Percentiles rank a stretch among this genome's conserved stretches.
These are phyloP conservation scores for Cybosia mesomella DNA, from an alignment of 2,888 invertebrate genomes.

Conservation along the genomic window DNA sequence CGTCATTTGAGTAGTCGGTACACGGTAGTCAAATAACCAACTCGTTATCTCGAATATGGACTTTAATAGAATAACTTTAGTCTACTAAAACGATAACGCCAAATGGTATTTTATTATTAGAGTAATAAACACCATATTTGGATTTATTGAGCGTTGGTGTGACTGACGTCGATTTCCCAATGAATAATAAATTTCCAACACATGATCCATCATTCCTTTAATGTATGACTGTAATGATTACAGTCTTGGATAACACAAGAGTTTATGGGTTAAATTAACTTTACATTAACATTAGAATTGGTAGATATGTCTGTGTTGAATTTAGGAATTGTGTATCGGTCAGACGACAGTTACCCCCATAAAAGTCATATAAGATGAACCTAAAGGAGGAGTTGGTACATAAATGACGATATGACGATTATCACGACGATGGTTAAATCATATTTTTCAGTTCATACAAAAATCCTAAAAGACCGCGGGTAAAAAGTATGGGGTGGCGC, in stretches of 20 bases:
- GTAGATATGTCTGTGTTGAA: not conserved
- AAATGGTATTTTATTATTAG: constrained; percentile 26
- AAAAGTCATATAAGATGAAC: too few species aligned
- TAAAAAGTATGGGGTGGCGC: too few species aligned
- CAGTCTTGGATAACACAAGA: constrained; percentile 7
- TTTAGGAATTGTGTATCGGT: not conserved
- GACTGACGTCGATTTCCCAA: constrained; percentile 35
- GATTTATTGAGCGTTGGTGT: constrained; percentile 42
- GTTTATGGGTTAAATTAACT: constrained; percentile 5
- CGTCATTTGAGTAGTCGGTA: constrained; percentile 24
- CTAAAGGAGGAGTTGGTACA: too few species aligned
- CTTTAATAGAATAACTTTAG: constrained; percentile 15
- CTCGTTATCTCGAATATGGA: constrained; percentile 18
- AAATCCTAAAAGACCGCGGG: too few species aligned
- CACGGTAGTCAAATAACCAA: constrained; percentile 16
- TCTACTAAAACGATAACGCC: constrained; percentile 14
- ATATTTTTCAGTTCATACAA: too few species aligned
- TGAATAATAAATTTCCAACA: constrained; percentile 27
- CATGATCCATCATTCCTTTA: constrained; percentile 37
- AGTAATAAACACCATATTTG: constrained; percentile 26
- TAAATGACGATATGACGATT: too few species aligned
- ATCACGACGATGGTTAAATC: too few species aligned
- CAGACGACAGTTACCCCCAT: too few species aligned
- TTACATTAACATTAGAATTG: not conserved
- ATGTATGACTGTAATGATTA: constrained; percentile 51